These are phyloP conservation scores for Drosophila erecta DNA, from an alignment of 1,140 invertebrate genomes.

Conservation along the genomic window DNA sequence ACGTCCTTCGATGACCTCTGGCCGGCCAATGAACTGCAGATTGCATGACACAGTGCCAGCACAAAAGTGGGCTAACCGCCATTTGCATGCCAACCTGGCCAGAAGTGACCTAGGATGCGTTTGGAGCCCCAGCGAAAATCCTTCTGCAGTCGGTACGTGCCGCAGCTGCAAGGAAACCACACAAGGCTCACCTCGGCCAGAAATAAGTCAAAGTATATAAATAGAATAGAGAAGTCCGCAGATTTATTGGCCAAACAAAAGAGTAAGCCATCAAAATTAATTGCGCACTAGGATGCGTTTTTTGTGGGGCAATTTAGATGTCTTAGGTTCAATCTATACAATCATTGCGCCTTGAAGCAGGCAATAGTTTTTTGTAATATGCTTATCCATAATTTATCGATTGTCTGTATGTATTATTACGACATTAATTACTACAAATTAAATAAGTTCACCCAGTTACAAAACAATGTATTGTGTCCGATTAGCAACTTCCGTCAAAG, in stretches of 20 bases:
- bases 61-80: constrained; percentile 30
- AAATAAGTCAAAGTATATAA: constrained; percentile 16
- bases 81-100: constrained; percentile 45
- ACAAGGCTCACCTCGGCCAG: constrained; percentile 11
- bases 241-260: constrained; percentile 38
- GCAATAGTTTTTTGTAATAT: neutral
- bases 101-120: constrained; percentile 31
- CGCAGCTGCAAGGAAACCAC: constrained; percentile 14
- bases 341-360: neutral
- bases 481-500: neutral
- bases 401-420: too few relatives aligned
- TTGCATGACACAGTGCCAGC: constrained; percentile 14
- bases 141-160: constrained; percentile 27
- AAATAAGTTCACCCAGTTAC: neutral
- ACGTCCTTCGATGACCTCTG: constrained; percentile 44
- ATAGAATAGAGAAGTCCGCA: neutral
- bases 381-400: too few relatives aligned
- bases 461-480: neutral
- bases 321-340: too few relatives aligned
- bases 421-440: too few relatives aligned
- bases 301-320: too few relatives aligned
- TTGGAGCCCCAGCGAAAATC: constrained; percentile 4
- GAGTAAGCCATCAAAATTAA: constrained; percentile 17
- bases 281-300: neutral
- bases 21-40: constrained; percentile 23